Base-by-base conservation (phyloP, 2,113 vertebrate species). In the Lepisosteus osseus region DNA sequence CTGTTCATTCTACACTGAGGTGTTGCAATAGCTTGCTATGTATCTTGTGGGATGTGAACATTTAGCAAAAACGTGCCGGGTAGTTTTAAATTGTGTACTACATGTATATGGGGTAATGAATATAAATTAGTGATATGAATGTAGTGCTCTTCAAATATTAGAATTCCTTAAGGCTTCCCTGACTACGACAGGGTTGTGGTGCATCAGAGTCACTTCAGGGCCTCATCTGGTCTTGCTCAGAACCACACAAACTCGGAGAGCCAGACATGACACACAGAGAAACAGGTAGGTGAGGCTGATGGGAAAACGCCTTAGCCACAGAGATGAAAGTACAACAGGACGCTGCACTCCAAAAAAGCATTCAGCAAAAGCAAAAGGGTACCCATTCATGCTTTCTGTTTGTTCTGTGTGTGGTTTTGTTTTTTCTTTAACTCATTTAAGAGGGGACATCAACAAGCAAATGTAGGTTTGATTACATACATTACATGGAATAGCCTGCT, bases 401-500 rank as follows among this genome's bases (percentile, higher is more conserved):
- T 6, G 47, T 51, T 51, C 47, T 5, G 47, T 51, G 29, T 40
- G 41, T 43, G 7, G 29, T 61, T 68, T 44, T 15, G 12, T 56
- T 51, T 41, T 54, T 40, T 56, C 54, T 65, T 54, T 73, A 7
- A 65, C 59, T 61, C 47, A 57, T 51, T 9, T 51, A 51, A 6
- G 47, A 51, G 47, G 47, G 9, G 9, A 51, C 47, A 51, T 51
- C 9, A 51, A 51, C 47, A 51, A 51, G 47, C 47, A 6, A 51
- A 51, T 6, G 47, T 51, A 9, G 47, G 47, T 5, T 51, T 51
- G 47, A 51, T 5, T 51, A 51, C 9, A 51, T 51, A 51, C 72
- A 65, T 61, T 51, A 51, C 72, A 65, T 61, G 57, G 69, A 70
- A 73, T 71, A 56, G 66, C 72, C 74, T 72, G 79, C 76, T 80